Base-by-base conservation (phyloP, 53 echinoderm and acorn worm species). In the Echinarachnius parma region DNA sequence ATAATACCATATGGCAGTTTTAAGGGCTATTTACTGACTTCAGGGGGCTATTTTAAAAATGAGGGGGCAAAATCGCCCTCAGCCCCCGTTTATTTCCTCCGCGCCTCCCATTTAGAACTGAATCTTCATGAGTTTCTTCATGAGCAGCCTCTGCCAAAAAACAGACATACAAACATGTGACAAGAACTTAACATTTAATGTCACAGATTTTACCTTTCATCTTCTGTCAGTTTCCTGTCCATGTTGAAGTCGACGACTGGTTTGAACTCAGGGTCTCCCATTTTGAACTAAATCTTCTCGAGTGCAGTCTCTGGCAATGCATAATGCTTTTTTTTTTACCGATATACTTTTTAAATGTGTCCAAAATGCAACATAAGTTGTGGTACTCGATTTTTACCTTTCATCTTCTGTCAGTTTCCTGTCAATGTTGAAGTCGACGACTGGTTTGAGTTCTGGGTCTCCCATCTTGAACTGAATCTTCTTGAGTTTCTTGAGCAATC, bases 401-500 rank as follows among this genome's bases (percentile, higher is more conserved):
- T 78, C 62, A 33, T 85, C 84, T 60, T 75, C 62, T 16, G 76
- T 52, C 5, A 91, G 63, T 39, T 75, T 75, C 31, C 56, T 54
- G 45, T 96, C 91, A 1, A 82, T 33, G 27, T 75, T 82, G 50
- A 96, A 84, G 33, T 96, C 96, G 21, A 82, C 80, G 2, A 91
- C 39, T 10, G 91, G 91, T 55, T 96, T 96, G 21, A 91, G 36
- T 26, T 90, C 88, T 3, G 91, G 87, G 49, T 84, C 78, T 19
- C 96, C 96, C 87, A 96, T 84, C 82, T 91, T 96, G 31, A 76
- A 76, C 56, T 86, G 87, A 4, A 91, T 48, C 53, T 91, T 90
- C 75, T 59, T 75, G 66, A 96, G 58, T 32, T 78, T 70, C 47
- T 96, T 96, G 34, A 90, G 54, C 39, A 83, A 45, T 18, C 91